These are phyloP conservation scores for Drosophila tsacasi DNA, from an alignment of 1,140 invertebrate species.

Conservation along the genomic window DNA sequence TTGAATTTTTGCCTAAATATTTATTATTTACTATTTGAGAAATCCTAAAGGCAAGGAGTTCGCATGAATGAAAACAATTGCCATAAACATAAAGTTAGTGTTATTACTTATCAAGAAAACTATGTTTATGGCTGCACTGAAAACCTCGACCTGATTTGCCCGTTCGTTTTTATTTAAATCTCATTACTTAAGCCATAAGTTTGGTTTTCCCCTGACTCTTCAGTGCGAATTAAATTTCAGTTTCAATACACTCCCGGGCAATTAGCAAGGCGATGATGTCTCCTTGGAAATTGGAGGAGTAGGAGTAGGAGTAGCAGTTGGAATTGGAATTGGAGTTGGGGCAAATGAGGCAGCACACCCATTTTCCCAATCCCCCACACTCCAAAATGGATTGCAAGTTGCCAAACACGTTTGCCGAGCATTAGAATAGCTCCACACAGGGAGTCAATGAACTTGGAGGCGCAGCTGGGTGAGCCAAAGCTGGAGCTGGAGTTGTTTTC, in stretches of 20 bases:
- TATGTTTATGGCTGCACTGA: slow-evolving; percentile 8
- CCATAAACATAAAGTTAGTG: not conserved
- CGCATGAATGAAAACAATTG: not conserved
- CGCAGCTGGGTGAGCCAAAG: slow-evolving; percentile 17
- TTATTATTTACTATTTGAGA: not conserved
- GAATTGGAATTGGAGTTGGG: not conserved
- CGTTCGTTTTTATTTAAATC: slow-evolving; percentile 16
- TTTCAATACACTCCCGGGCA: slow-evolving; percentile 41
- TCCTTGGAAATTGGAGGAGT: slow-evolving; percentile 16
- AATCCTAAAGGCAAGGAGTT: not conserved
- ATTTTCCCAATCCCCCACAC: slow-evolving; percentile 14
- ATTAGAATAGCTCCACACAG: slow-evolving; percentile 67
- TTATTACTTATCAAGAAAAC: slow-evolving; percentile 14
- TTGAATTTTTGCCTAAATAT: no score
- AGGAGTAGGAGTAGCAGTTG: not conserved
- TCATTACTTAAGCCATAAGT: slow-evolving; percentile 28
- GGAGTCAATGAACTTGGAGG: slow-evolving; percentile 63
- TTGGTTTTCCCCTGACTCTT: slow-evolving; percentile 24
- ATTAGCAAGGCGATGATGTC: slow-evolving; percentile 52
- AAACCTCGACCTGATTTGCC: slow-evolving; percentile 15
- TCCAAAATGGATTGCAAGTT: slow-evolving; percentile 52
- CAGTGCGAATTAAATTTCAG: slow-evolving; percentile 40
- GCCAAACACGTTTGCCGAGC: slow-evolving; percentile 75
- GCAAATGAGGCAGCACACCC: slow-evolving; percentile 20
- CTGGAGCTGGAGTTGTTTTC: slow-evolving; percentile 14